Evolutionary conservation across 2,113 vertebrate genomes (phyloP).

Genomic region (Antigone vipio): DNA sequence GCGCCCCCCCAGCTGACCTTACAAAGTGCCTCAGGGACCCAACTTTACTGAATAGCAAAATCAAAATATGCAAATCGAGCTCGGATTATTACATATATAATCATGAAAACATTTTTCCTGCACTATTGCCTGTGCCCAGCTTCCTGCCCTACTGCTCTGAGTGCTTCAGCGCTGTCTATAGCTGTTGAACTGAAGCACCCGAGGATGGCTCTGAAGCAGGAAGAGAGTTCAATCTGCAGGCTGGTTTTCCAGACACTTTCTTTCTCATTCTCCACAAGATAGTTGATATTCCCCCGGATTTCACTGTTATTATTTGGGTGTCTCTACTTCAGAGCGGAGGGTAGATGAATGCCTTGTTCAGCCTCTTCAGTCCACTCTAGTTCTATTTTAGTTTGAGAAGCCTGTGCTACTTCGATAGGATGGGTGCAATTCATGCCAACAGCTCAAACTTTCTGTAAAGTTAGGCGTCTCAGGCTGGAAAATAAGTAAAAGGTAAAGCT

Average conservation of each 20-base stretch:
- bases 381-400: constrained; percentile 63
- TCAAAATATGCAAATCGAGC: constrained; percentile 43
- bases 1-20: background rate
- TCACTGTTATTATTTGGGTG: constrained; percentile 32
- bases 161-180: constrained; percentile 29
- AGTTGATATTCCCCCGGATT: constrained; percentile 40
- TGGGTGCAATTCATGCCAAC: background rate
- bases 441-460: constrained; percentile 2
- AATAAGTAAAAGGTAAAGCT: background rate
- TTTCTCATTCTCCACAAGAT: constrained; percentile 46
- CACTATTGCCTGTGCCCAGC: constrained; percentile 21
- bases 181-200: constrained; percentile 65
- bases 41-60: constrained; percentile 59
- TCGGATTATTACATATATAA: constrained; percentile 3
- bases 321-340: constrained; percentile 18
- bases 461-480: background rate
- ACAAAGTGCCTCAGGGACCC: background rate
- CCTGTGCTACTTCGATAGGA: background rate
- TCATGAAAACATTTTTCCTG: constrained; percentile 26
- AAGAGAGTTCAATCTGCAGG: constrained; percentile 53
- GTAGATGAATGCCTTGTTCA: constrained; percentile 53
- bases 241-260: constrained; percentile 50
- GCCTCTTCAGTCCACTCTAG: constrained; percentile 64
- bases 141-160: constrained; percentile 60
- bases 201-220: constrained; percentile 63